Percentiles rank a stretch among this genome's conserved stretches.
These are phyloP conservation scores for Parapristionchus giblindavisi DNA, from an alignment of 2,888 invertebrate species.

Conservation along the genomic window DNA sequence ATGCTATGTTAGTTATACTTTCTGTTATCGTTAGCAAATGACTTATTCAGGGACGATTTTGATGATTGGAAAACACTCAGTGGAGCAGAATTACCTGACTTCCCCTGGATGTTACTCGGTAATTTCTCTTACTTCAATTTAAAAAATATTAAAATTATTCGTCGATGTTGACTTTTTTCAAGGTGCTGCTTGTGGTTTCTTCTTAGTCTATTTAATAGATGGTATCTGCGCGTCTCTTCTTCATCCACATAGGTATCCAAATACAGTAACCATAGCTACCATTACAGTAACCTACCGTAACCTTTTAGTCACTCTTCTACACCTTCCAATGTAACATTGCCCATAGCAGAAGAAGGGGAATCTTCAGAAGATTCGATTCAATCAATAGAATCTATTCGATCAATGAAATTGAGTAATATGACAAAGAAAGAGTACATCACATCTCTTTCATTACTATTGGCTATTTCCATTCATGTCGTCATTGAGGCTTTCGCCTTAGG, in stretches of 20 bases:
- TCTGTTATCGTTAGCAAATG: neutral
- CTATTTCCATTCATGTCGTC: conserved; percentile 28
- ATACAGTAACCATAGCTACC: too few relatives aligned
- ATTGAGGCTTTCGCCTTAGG: conserved; percentile 32
- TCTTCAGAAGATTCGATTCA: too few relatives aligned
- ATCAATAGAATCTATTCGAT: too few relatives aligned
- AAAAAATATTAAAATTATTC: neutral
- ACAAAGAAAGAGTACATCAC: too few relatives aligned
- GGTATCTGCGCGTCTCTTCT: conserved; percentile 44
- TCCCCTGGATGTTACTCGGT: conserved; percentile 41
- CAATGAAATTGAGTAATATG: too few relatives aligned
- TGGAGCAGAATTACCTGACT: conserved; percentile 37
- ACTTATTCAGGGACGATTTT: conserved; percentile 41
- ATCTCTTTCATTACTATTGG: conserved; percentile 1
- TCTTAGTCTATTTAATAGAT: conserved; percentile 62
- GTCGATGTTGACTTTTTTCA: conserved; percentile 38
- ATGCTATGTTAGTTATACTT: conserved; percentile 4
- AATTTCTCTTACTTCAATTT: neutral
- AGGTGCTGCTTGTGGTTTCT: conserved; percentile 52
- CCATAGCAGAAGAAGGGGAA: too few relatives aligned
- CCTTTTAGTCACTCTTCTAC: too few relatives aligned
- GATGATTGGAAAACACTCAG: conserved; percentile 30
- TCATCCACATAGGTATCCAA: too few relatives aligned
- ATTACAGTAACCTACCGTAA: too few relatives aligned
- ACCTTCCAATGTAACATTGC: too few relatives aligned